Percentiles rank a stretch among this genome's conserved stretches.
Conservation (phyloP, 2,113 vertebrate species). For the Phalacrocorax carbo region DNA sequence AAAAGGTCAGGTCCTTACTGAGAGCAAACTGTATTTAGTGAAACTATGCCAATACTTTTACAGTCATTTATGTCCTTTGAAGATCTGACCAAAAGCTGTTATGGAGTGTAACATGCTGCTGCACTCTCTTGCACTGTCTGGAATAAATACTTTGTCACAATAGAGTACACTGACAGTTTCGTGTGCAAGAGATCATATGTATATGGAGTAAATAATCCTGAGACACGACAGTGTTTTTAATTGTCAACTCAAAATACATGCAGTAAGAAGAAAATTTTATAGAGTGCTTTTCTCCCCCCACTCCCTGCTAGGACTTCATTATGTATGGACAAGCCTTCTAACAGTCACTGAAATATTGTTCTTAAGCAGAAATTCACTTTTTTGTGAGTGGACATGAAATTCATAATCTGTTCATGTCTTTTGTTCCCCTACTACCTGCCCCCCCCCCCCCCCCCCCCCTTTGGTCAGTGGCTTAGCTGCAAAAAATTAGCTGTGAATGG, state of each 20-base stretch:
- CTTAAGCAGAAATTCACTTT: neutral
- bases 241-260: neutral
- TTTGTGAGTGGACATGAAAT: neutral
- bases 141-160: neutral
- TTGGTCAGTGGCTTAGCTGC: neutral
- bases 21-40: neutral
- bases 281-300: neutral
- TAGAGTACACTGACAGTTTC: neutral
- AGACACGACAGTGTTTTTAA: neutral
- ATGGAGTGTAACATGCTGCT: neutral
- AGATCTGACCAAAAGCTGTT: neutral
- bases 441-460: accelerated
- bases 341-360: neutral
- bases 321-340: neutral
- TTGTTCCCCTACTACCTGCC: neutral
- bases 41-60: neutral
- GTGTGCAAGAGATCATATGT: neutral
- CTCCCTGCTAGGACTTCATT: neutral
- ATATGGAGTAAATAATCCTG: neutral
- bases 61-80: neutral
- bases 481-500: neutral
- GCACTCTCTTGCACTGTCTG: neutral
- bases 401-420: neutral
- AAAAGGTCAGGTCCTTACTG: neutral
- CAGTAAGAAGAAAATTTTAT: neutral